These are phyloP conservation scores for Horisme vitalbata DNA, from an alignment of 2,888 invertebrate genomes.

Conservation along the genomic window DNA sequence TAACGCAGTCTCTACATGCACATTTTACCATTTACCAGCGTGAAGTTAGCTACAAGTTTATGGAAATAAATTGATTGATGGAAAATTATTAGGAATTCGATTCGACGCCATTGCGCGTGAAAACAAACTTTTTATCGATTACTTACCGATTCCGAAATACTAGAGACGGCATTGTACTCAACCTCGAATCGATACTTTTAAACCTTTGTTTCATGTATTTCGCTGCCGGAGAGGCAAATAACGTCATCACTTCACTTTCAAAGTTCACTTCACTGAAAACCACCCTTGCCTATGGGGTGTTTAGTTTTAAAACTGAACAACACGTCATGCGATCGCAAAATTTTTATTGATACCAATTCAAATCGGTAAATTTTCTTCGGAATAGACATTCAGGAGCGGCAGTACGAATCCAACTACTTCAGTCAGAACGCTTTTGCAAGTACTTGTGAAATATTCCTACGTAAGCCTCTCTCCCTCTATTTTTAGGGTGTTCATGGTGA, in stretches of 20 bases:
- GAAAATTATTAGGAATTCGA: too few species aligned
- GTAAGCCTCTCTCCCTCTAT: slow-evolving; percentile 49
- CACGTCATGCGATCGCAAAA: slow-evolving; percentile 50
- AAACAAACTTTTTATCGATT: slow-evolving; percentile 37
- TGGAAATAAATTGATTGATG: slow-evolving; percentile 50
- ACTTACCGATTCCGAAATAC: slow-evolving; percentile 86
- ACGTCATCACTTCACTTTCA: slow-evolving; percentile 80
- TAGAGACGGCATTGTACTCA: slow-evolving; percentile 84
- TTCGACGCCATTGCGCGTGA: slow-evolving; percentile 49
- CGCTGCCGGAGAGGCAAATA: slow-evolving; percentile 75
- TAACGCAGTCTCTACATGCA: too few species aligned
- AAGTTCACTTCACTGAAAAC: slow-evolving; percentile 56
- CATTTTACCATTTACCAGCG: slow-evolving; percentile 29
- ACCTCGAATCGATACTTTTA: slow-evolving; percentile 68
- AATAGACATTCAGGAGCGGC: slow-evolving; percentile 73
- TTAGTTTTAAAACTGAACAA: slow-evolving; percentile 55
- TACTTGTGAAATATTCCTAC: slow-evolving; percentile 38
- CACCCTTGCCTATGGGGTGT: slow-evolving; percentile 54
- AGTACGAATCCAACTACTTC: slow-evolving; percentile 54
- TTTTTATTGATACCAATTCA: slow-evolving; percentile 41
- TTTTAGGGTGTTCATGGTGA: slow-evolving; percentile 40
- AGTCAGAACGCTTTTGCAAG: slow-evolving; percentile 48
- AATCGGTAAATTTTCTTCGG: slow-evolving; percentile 42
- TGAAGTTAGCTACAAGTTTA: slow-evolving; percentile 48
- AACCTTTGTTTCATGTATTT: slow-evolving; percentile 76